phyloP scores from a whole-genome alignment of 1,140 invertebrate genomes.

The Aphelenchoides fujianensis region DNA sequence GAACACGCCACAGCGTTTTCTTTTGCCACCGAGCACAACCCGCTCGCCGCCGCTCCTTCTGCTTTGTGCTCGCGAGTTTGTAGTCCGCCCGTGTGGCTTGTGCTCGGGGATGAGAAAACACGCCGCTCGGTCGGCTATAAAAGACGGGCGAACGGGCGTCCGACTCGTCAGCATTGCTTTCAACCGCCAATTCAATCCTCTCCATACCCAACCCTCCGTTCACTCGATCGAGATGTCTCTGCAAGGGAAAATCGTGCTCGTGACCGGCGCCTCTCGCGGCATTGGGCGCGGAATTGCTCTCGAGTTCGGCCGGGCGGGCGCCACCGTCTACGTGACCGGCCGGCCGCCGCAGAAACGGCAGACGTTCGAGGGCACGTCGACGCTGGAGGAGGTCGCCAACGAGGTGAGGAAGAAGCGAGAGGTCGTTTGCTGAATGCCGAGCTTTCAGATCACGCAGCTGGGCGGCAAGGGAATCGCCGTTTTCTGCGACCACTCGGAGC shows the following conservation, averaged over 20 bases:
- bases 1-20: no score
- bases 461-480: constrained; percentile 63
- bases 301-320: constrained; percentile 16
- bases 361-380: background rate
- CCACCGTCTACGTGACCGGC: constrained; percentile 62
- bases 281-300: constrained; percentile 26
- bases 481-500: constrained; percentile 64
- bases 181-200: no score
- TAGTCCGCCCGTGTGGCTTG: no score
- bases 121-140: background rate
- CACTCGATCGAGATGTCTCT: background rate
- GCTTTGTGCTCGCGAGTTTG: no score
- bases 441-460: constrained; percentile 39
- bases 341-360: background rate
- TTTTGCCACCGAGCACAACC: no score
- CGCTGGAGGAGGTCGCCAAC: constrained; percentile 18
- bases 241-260: constrained; percentile 55
- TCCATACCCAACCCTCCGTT: no score
- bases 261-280: constrained; percentile 63
- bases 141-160: background rate
- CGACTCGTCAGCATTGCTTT: no score
- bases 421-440: constrained; percentile 7
- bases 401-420: constrained; percentile 11
- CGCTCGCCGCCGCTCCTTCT: no score
- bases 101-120: background rate